Evolutionary conservation across 2,888 invertebrate genomes (phyloP).

Genomic region (Cryptus armator): DNA sequence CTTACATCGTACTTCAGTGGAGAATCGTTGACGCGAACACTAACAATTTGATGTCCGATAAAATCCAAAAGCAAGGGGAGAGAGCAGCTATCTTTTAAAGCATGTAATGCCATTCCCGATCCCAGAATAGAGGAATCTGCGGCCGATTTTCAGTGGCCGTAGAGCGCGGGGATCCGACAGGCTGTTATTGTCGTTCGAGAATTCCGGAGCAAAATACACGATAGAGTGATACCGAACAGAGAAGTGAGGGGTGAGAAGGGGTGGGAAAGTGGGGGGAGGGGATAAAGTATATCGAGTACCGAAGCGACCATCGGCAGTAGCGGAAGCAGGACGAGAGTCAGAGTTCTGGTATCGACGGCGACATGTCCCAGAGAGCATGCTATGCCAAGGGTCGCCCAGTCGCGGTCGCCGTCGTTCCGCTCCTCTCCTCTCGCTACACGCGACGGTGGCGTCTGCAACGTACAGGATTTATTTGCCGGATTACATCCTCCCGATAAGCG

Average conservation of each 20-base stretch:
- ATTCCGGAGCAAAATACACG: slow-evolving; percentile 49
- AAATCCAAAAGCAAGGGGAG: neutral
- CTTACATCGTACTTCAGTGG: neutral
- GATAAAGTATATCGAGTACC: slow-evolving; percentile 58
- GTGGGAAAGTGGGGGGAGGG: too few species aligned
- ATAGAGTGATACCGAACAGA: slow-evolving; percentile 27
- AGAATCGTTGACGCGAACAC: neutral
- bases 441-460: slow-evolving; percentile 73
- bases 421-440: slow-evolving; percentile 20
- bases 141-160: slow-evolving; percentile 43
- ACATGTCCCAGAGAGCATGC: slow-evolving; percentile 70
- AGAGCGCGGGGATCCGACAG: slow-evolving; percentile 36
- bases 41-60: neutral
- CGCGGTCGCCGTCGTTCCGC: slow-evolving; percentile 62
- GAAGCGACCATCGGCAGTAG: slow-evolving; percentile 42
- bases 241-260: neutral
- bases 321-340: slow-evolving; percentile 49
- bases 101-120: neutral
- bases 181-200: slow-evolving; percentile 53
- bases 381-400: slow-evolving; percentile 70
- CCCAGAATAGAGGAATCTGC: slow-evolving; percentile 22
- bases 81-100: slow-evolving; percentile 20
- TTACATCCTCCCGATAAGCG: slow-evolving; percentile 79
- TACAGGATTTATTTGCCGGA: slow-evolving; percentile 80
- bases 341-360: slow-evolving; percentile 77